Evolutionary conservation across 2,888 invertebrate genomes (phyloP), one percentile per base, ranked within the genome.

Genomic region (Hypercompe scribonia): DNA sequence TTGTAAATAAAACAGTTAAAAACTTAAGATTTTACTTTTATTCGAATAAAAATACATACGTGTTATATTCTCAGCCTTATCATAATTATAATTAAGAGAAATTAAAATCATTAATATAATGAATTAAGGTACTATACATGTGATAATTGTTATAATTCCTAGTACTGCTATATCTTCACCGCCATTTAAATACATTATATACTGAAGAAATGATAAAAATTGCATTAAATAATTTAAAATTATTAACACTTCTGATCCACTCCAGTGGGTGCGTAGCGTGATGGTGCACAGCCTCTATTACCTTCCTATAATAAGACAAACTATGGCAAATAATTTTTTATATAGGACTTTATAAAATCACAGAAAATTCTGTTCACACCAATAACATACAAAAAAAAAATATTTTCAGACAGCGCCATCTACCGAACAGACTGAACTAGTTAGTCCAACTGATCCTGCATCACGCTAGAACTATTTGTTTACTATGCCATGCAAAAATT

Each of bases 21-120:
- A 83, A 83, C 72, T 69, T 61, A 61, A 72, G 81, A 85, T 85
- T 79, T 77, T 84, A 79, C 73, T 86, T 92, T 91, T 90, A 90
- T 91, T 90, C 77, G 68, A 86, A 87, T 91, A 83, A 91, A 91
- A 90, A 91, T 92, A 88, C 88, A 85, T 54, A 54, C 50, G 80
- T 88, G 85, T 86, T 86, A 86, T 83, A 85, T 89, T 89, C 86
- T 92, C 92, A 92, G 92, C 92, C 92, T 92, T 92, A 92, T 90
- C 81, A 87, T 89, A 90, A 72, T 80, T 83, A 77, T 79, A 77
- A 82, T 75, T 73, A 70, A 33, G 75, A 42, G 71, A 74, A 82
- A 85, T 74, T 81, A 86, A 78, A 79, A 75, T 85, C 87, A 90
- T 90, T 88, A 87, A 88, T 89, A 85, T 88, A 91, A 88, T 89